A percentile compares a stretch with the other conserved stretches of the same genome.
These are phyloP conservation scores for Brenthis ino DNA, from an alignment of 2,888 invertebrate genomes.

Conservation along the genomic window DNA sequence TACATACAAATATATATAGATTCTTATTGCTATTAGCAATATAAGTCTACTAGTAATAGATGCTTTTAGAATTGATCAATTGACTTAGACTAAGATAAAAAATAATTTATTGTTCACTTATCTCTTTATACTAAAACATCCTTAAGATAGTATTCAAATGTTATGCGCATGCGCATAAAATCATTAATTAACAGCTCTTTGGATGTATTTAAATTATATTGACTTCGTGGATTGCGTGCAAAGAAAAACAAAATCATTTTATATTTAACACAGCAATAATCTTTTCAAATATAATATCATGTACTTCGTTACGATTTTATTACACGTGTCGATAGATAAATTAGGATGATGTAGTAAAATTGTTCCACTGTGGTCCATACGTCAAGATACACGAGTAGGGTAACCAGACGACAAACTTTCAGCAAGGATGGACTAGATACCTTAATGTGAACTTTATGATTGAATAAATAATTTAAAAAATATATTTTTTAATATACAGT, in stretches of 20 bases:
- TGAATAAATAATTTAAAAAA: not conserved
- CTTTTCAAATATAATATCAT: constrained; percentile 12
- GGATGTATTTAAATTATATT: constrained; percentile 8
- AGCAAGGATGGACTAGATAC: too few species aligned
- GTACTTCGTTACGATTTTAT: constrained; percentile 25
- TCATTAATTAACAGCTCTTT: not conserved
- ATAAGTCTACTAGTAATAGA: too few species aligned
- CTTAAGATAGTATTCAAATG: not conserved
- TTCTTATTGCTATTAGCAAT: too few species aligned
- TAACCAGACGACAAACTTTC: constrained; percentile 12
- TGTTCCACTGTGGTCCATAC: constrained; percentile 34
- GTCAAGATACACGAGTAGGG: constrained; percentile 22
- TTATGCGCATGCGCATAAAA: not conserved
- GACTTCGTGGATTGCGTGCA: constrained; percentile 7
- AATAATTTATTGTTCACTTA: too few species aligned
- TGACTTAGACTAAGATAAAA: too few species aligned
- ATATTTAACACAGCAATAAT: constrained; percentile 10
- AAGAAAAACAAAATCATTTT: constrained; percentile 8
- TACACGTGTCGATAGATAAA: constrained; percentile 31
- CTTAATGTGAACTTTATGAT: too few species aligned
- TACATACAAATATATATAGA: too few species aligned
- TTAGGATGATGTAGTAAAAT: constrained; percentile 29
- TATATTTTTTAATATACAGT: too few species aligned
- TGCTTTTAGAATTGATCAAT: too few species aligned
- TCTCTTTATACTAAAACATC: too few species aligned